A percentile compares a stretch with the other conserved stretches of the same genome.
phyloP scores from a whole-genome alignment of 2,888 invertebrate genomes.

The Eupithecia insigniata region DNA sequence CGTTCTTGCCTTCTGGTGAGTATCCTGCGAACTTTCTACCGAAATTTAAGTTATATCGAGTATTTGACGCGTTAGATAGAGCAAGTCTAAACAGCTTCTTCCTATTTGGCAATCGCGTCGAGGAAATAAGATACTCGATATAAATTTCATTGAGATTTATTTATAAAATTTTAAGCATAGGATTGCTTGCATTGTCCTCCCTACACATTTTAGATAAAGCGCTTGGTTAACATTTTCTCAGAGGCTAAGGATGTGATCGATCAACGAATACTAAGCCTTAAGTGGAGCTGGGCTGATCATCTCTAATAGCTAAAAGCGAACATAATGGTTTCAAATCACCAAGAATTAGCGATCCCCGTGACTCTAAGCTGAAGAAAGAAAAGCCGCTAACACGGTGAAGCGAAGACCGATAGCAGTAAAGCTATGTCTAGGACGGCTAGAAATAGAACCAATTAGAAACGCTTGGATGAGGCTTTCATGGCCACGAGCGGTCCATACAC shows the following conservation, averaged over 20 bases:
- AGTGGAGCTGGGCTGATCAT: not conserved
- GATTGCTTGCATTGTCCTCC: too few relatives aligned
- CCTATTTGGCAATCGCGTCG: not conserved
- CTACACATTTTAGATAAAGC: too few relatives aligned
- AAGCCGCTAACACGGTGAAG: not conserved
- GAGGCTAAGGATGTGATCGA: not conserved
- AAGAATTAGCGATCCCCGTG: not conserved
- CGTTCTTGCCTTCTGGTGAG: slow-evolving; percentile 84
- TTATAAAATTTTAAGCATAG: too few relatives aligned
- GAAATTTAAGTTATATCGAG: not conserved
- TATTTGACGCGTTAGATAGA: not conserved
- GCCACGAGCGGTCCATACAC: too few relatives aligned
- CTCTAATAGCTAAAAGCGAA: not conserved
- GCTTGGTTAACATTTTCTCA: too few relatives aligned
- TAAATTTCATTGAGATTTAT: not conserved
- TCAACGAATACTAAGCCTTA: not conserved
- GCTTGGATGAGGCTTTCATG: too few relatives aligned
- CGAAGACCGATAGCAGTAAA: not conserved
- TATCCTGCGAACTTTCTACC: slow-evolving; percentile 21
- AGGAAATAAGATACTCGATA: not conserved
- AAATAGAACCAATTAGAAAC: too few relatives aligned
- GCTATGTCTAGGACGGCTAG: not conserved
- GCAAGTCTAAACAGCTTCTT: not conserved
- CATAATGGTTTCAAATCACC: not conserved
- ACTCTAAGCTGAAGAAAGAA: not conserved